Evolutionary conservation across 1,140 invertebrate species (phyloP), one percentile per base, ranked within the genome.

Genomic region (Schlechtendalia chinensis): DNA sequence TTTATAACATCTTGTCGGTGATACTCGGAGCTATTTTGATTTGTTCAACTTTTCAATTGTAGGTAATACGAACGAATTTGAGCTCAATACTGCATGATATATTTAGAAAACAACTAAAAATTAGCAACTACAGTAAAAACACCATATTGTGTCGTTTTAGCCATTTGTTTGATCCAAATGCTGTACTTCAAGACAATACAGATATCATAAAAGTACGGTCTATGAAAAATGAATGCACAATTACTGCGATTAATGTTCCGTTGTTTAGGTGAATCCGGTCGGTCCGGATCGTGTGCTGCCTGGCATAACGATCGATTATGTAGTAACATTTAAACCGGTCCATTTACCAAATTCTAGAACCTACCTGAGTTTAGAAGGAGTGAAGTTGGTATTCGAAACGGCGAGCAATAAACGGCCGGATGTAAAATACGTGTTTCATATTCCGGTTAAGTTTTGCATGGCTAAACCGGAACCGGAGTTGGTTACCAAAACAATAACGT

Each of bases 401-500:
- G 58, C 16, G 16, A 50, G 5, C 11, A 63, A 50, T 6, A 27
- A 63, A 6, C 39, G 14, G 12, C 10, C 58, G 17, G 45, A 79
- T 50, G 24, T 50, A 47, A 79, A 79, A 59, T n/a, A 61, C 39
- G 39, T 27, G 45, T 63, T 63, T 47, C 22, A 45, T n/a, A 32
- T 79, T 50, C 75, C 75, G n/a, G 8, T 79, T 3, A 50, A 63
- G 58, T 79, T 79, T 63, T 29, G 24, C 16, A 29, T 29, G 6
- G 24, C n/a, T 32, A 79, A 59, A 50, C 75, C 75, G 10, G 39
- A 79, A 79, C 75, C 75, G 8, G 58, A 63, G 47, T 8, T 79
- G 58, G 39, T 79, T 32, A 79, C 56, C 75, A 50, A 79, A 29
- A 79, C 22, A 3, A 79, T 79, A 79, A 79, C 24, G 75, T 79